These are phyloP conservation scores for Chromis chromis DNA, from an alignment of 2,797 vertebrate genomes.

Conservation along the genomic window DNA sequence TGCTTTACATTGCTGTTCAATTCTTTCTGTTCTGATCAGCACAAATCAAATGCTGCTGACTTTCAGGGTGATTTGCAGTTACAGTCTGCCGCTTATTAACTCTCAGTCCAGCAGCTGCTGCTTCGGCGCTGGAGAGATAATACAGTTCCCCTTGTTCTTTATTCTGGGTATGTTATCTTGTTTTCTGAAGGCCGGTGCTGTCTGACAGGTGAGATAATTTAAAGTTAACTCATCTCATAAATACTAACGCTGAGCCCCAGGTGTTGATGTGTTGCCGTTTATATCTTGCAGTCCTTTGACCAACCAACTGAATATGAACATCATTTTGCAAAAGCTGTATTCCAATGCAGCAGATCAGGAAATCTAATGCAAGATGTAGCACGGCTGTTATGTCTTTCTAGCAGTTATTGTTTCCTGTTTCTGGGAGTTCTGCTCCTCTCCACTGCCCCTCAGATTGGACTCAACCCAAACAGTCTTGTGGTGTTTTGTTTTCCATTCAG, in stretches of 20 bases:
- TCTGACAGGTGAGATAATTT: neutral
- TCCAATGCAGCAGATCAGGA: no score
- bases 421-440: neutral
- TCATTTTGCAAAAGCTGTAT: neutral
- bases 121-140: neutral
- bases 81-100: neutral
- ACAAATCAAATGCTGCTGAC: conserved; percentile 9
- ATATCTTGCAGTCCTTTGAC: neutral
- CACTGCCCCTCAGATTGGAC: conserved; percentile 4
- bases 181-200: neutral
- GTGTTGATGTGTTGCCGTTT: neutral
- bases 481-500: conserved; percentile 52
- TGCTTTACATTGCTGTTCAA: neutral
- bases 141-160: conserved; percentile 5
- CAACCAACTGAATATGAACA: neutral
- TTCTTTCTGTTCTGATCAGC: neutral
- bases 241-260: neutral
- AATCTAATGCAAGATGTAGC: no score
- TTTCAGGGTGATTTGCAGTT: conserved; percentile 5
- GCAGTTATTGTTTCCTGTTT: neutral
- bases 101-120: neutral
- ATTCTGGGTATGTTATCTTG: neutral
- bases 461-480: neutral
- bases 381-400: neutral
- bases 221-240: neutral